A percentile compares a stretch with the other conserved stretches of the same genome.
Evolutionary conservation across 2,888 invertebrate species (phyloP).

Genomic region (Lumbricus terrestris): DNA sequence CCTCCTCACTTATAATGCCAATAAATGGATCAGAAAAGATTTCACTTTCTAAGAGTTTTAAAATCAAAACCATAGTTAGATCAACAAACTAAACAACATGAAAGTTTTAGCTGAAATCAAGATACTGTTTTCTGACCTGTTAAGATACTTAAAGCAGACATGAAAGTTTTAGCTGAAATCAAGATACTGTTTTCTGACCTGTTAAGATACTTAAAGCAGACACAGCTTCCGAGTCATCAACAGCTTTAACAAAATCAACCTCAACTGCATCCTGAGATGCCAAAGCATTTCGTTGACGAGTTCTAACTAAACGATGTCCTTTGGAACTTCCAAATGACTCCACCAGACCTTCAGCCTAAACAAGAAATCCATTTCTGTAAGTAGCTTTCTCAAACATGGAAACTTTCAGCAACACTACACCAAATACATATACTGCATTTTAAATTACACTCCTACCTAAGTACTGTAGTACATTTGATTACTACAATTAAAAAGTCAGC

Average conservation of each 20-base stretch:
- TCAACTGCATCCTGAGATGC: neutral
- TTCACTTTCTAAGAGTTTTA: neutral
- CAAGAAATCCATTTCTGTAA: neutral
- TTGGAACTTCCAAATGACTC: neutral
- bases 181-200: neutral
- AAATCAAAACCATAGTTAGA: neutral
- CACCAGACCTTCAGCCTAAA: neutral
- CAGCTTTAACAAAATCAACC: conserved; percentile 3
- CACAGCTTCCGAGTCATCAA: neutral
- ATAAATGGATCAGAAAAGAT: neutral
- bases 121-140: neutral
- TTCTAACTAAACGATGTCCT: conserved; percentile 3
- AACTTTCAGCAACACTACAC: neutral
- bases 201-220: neutral
- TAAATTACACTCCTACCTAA: neutral
- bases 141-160: neutral
- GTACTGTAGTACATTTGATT: too few species aligned
- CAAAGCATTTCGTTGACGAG: neutral
- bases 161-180: neutral
- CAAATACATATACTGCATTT: neutral
- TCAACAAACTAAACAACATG: neutral
- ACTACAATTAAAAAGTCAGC: too few species aligned
- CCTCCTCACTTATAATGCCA: neutral
- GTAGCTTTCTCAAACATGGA: neutral
- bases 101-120: neutral